Evolutionary conservation across 2,113 vertebrate species (phyloP).

Genomic region (Fregetta grallaria): DNA sequence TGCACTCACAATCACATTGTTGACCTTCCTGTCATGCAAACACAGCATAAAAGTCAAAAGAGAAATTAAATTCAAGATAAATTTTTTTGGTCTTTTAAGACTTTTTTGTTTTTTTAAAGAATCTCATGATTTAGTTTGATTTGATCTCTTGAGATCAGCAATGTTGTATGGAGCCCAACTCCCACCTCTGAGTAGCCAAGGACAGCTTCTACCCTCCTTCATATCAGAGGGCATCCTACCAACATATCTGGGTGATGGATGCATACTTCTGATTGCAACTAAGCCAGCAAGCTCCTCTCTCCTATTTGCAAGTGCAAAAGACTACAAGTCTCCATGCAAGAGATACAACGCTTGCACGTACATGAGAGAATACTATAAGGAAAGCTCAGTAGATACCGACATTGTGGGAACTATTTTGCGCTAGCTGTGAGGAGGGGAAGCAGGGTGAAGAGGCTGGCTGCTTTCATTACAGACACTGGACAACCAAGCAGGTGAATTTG

Average conservation of each 20-base stretch:
- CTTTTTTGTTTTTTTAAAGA: background rate
- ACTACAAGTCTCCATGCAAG: background rate
- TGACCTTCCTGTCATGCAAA: background rate
- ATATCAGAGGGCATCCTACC: background rate
- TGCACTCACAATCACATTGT: background rate
- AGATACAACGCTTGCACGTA: background rate
- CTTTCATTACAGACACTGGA: background rate
- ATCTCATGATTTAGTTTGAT: background rate
- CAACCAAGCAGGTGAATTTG: background rate
- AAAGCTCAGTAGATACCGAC: background rate
- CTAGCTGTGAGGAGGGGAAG: background rate
- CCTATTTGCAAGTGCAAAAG: background rate
- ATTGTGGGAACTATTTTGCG: accelerated
- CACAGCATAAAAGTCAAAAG: background rate
- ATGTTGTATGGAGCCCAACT: background rate
- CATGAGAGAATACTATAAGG: background rate
- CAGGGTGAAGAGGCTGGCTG: background rate
- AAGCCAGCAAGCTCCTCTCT: background rate
- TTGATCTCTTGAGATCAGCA: background rate
- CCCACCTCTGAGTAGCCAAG: background rate
- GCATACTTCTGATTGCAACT: background rate
- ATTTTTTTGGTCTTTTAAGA: background rate
- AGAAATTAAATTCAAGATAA: background rate
- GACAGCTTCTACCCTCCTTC: background rate
- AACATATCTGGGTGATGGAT: background rate